Conservation (phyloP, 2,113 vertebrate species). For the Columba livia region DNA sequence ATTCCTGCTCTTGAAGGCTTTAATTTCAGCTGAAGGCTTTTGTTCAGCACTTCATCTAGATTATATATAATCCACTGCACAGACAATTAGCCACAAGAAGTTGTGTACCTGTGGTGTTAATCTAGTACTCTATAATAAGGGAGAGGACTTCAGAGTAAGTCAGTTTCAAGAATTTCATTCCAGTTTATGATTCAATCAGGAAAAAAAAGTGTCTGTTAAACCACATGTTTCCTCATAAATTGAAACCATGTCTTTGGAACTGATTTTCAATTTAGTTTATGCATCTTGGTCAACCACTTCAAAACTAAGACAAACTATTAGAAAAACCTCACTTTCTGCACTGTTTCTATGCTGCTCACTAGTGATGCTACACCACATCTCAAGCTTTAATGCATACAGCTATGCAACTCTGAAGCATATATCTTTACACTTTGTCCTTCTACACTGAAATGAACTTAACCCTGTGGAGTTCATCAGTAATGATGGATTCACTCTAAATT, state of each 20-base stretch:
- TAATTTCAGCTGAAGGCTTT: background rate
- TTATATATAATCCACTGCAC: background rate
- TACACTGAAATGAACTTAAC: background rate
- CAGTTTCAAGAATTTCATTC: background rate
- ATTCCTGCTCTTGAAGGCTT: background rate
- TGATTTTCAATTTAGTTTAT: background rate
- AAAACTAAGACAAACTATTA: background rate
- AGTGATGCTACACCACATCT: background rate
- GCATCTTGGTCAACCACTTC: slow-evolving; percentile 45
- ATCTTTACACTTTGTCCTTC: background rate
- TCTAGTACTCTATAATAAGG: background rate
- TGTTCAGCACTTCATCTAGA: background rate
- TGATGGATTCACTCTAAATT: background rate
- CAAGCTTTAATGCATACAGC: background rate
- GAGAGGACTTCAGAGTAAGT: background rate
- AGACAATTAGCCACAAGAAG: background rate
- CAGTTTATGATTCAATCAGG: background rate
- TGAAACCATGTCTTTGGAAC: slow-evolving; percentile 38
- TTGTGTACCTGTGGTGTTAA: background rate
- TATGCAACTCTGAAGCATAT: fast-evolving
- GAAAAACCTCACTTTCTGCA: background rate
- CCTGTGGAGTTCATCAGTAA: background rate
- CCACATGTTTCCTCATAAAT: slow-evolving; percentile 42
- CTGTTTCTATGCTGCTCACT: background rate
- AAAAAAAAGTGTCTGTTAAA: slow-evolving; percentile 18